Evolutionary conservation across 1,140 invertebrate species (phyloP), one percentile per base, ranked within the genome.

Genomic region (Lucilia cuprina): DNA sequence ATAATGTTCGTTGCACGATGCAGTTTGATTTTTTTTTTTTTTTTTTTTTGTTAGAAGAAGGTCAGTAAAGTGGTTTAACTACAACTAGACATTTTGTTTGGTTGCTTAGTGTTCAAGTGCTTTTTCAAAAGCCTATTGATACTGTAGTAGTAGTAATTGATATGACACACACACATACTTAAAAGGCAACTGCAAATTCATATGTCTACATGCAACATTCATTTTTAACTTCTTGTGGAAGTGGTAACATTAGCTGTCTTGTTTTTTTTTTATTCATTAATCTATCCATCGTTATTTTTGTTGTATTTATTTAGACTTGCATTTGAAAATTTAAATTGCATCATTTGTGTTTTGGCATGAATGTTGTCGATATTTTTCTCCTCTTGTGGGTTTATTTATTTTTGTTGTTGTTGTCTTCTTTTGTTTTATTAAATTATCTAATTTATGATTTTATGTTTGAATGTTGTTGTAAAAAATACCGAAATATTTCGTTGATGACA

Each of bases 201-300:
- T 30, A 30, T 30, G 25, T 30, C 25, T 30, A 21, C n/a, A 70
- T 70, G 65, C 65, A 70, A 70, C 65, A 70, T 21, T 70, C 65
- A 70, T 70, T 70, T 70, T 70, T 70, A 19, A 70, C 65, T 70
- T 70, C 65, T 70, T 70, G 65, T 70, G 65, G 65, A 70, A 70
- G 65, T 70, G 21, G 65, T 70, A 70, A 70, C n/a, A 70, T 70
- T 70, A 70, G 65, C 65, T 25, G 14, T 60, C 55, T 60, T 60
- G 55, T 60, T 60, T 17, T 17, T 60, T 17, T 60, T 14, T 5
- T 5, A 41, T 41, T 41, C 8, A 5, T 60, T 17, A 14, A 17
- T 60, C 25, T 30, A 30, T 30, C 25, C 3, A 30, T 30, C 25
- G 25, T 30, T 30, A 30, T 60, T 60, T 17, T n/a, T 17, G 13